Evolutionary conservation across 2,113 vertebrate genomes (phyloP).

Genomic region (Aramus guarauna): DNA sequence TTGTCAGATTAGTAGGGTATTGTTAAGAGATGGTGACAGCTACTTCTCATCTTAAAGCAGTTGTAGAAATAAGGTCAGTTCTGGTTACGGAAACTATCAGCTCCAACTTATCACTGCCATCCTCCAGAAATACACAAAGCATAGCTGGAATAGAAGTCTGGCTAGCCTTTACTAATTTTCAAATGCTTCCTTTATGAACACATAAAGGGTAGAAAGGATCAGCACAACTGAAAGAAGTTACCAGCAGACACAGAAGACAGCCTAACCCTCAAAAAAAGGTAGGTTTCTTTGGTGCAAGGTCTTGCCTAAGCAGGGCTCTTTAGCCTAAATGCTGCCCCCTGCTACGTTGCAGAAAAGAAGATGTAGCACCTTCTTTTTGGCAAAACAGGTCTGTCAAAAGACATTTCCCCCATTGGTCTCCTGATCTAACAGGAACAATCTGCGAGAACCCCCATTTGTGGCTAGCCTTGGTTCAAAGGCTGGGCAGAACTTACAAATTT

Average conservation of each 20-base stretch:
- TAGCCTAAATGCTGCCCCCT: not conserved
- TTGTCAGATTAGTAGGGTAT: not conserved
- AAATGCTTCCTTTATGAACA: not conserved
- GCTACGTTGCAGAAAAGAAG: not conserved
- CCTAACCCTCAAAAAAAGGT: not conserved
- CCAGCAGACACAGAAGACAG: not conserved
- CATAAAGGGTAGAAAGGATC: not conserved
- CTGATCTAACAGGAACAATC: not conserved
- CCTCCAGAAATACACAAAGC: not conserved
- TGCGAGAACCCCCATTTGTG: not conserved
- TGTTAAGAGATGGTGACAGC: not conserved
- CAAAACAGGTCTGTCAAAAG: not conserved
- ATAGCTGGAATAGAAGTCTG: not conserved
- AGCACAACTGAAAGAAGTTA: not conserved
- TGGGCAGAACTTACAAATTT: not conserved
- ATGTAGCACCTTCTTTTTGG: not conserved
- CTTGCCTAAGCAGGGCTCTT: not conserved
- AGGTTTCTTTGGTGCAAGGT: not conserved
- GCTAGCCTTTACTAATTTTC: not conserved
- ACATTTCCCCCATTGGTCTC: not conserved
- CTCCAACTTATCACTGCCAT: not conserved
- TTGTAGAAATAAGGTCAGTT: not conserved
- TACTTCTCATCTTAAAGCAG: not conserved
- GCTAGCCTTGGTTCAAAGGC: not conserved
- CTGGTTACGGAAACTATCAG: not conserved